Evolutionary conservation across 1,140 invertebrate species (phyloP).

Genomic region (Berghia stephanieae): DNA sequence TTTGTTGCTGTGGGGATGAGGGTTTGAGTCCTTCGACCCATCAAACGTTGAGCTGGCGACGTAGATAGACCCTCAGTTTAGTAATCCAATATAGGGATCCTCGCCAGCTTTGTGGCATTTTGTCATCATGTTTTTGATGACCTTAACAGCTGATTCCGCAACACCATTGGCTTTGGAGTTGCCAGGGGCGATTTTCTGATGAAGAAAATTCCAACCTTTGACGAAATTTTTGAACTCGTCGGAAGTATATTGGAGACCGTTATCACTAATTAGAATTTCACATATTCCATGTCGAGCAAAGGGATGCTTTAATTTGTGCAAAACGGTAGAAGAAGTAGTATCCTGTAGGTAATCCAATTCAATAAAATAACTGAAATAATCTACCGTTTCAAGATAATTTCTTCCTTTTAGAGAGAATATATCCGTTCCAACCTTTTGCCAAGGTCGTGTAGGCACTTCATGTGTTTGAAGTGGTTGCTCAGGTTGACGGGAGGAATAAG

Average conservation of each 20-base stretch:
- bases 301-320: constrained; percentile 42
- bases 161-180: constrained; percentile 41
- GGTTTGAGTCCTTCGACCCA: constrained; percentile 33
- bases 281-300: constrained; percentile 41
- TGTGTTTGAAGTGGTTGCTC: constrained; percentile 34
- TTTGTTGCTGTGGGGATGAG: constrained; percentile 34
- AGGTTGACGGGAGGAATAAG: constrained; percentile 14
- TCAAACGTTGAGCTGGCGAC: constrained; percentile 34
- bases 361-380: constrained; percentile 42
- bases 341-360: constrained; percentile 36
- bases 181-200: constrained; percentile 34
- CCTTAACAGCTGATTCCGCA: constrained; percentile 43
- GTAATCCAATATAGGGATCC: constrained; percentile 39
- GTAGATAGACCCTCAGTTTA: constrained; percentile 31
- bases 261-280: constrained; percentile 30
- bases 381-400: too few species aligned
- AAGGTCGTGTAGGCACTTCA: constrained; percentile 36
- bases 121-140: constrained; percentile 41
- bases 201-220: constrained; percentile 31
- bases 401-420: too few species aligned
- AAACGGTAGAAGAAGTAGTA: constrained; percentile 33
- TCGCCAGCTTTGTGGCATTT: constrained; percentile 31
- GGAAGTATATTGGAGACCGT: constrained; percentile 38
- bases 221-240: constrained; percentile 36
- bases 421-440: constrained; percentile 39